Conservation (phyloP, 2,888 invertebrate genomes). For the Dicyrtomina minuta region DNA sequence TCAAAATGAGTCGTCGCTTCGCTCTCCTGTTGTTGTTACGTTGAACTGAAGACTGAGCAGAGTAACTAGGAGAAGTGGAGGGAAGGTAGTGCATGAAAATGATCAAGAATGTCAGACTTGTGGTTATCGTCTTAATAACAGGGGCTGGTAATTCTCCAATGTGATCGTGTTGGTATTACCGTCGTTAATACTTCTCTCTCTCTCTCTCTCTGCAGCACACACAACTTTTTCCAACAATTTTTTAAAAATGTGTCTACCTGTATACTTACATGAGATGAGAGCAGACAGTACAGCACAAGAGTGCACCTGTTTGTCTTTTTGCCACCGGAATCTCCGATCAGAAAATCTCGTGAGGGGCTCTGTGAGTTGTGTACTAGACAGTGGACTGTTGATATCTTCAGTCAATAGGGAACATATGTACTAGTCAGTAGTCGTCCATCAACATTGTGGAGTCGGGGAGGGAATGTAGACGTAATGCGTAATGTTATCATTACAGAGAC, state of each 20-base stretch:
- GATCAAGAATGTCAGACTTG: slow-evolving; percentile 45
- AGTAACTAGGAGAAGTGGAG: neutral
- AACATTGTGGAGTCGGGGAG: no score
- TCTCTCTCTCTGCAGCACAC: neutral
- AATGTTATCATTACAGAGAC: no score
- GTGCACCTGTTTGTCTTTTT: slow-evolving; percentile 7
- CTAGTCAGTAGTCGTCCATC: neutral
- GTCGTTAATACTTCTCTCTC: slow-evolving; percentile 28
- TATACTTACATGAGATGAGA: neutral
- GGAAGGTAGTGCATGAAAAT: slow-evolving; percentile 47
- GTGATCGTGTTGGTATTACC: slow-evolving; percentile 39
- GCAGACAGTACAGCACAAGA: neutral
- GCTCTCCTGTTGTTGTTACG: slow-evolving; percentile 9
- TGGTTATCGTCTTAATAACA: slow-evolving; percentile 51
- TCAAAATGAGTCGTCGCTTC: slow-evolving; percentile 20
- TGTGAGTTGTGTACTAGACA: neutral
- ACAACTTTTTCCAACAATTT: neutral
- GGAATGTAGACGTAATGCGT: no score
- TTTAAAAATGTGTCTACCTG: neutral
- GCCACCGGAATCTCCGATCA: slow-evolving; percentile 29
- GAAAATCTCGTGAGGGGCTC: neutral
- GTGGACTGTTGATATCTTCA: neutral
- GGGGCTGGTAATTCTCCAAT: slow-evolving; percentile 41
- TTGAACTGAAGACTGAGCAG: slow-evolving; percentile 7
- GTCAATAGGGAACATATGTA: neutral